Conservation (phyloP, 2,888 invertebrate genomes). For the Toxonevra muliebris region DNA sequence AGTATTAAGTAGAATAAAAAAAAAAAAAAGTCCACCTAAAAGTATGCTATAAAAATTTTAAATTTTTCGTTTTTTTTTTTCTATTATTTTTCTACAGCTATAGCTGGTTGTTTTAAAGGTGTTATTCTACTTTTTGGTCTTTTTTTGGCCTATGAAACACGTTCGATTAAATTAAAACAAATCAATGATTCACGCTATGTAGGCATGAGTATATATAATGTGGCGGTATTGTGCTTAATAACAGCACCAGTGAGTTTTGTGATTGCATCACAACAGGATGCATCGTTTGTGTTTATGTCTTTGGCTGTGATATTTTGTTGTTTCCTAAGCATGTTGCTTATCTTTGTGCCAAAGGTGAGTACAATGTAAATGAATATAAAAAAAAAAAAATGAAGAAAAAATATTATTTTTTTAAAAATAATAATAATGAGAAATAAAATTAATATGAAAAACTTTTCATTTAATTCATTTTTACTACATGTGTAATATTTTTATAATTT, state of each 20-base stretch:
- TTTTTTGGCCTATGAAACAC: slow-evolving; percentile 97
- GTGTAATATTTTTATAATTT: background rate
- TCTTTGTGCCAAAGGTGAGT: slow-evolving; percentile 95
- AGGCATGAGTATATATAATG: slow-evolving; percentile 99
- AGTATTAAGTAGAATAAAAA: slow-evolving; percentile 48
- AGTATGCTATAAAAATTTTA: background rate
- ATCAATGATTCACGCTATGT: slow-evolving; percentile 99
- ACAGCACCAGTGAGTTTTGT: slow-evolving; percentile 98
- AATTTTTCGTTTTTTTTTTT: slow-evolving; percentile 2
- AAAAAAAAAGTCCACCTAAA: background rate
- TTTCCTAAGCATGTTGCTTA: slow-evolving; percentile 97
- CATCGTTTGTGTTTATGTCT: slow-evolving; percentile 95
- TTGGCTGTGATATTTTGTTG: slow-evolving; percentile 97
- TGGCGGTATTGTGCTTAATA: slow-evolving; percentile 96
- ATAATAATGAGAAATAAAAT: too few relatives aligned
- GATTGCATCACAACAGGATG: slow-evolving; percentile 96
- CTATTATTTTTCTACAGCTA: slow-evolving; percentile 70
- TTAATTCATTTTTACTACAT: slow-evolving; percentile 6
- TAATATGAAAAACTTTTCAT: background rate
- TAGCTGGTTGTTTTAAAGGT: slow-evolving; percentile 97
- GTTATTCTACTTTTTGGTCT: slow-evolving; percentile 95
- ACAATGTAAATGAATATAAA: too few relatives aligned
- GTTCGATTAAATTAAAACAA: slow-evolving; percentile 95
- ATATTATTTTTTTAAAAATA: too few relatives aligned
- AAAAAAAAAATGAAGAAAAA: too few relatives aligned